Percentiles rank a stretch among this genome's conserved stretches.
phyloP scores from a whole-genome alignment of 23 tunicate species.

The Ascidia mentula region DNA sequence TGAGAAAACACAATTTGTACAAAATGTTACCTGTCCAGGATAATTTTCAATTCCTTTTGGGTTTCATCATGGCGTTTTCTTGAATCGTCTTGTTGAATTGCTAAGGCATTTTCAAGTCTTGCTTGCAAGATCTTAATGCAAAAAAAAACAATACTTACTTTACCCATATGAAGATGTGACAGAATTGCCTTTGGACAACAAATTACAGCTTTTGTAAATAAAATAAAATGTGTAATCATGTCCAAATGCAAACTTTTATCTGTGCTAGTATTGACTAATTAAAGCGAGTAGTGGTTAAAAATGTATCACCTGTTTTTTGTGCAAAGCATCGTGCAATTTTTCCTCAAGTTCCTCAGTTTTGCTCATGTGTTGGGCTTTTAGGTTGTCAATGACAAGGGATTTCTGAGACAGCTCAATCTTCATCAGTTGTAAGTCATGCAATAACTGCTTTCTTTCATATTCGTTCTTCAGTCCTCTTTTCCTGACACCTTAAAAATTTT shows the following conservation, averaged over 20 bases:
- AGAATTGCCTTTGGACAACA: too few relatives aligned
- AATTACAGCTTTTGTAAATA: too few relatives aligned
- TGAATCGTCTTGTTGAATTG: slow-evolving; percentile 72
- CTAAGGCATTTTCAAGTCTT: slow-evolving; percentile 70
- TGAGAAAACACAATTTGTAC: not conserved
- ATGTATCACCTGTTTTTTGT: slow-evolving; percentile 64
- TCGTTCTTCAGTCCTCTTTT: slow-evolving; percentile 32
- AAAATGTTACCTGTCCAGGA: slow-evolving; percentile 59
- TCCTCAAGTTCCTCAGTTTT: slow-evolving; percentile 87
- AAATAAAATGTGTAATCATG: too few relatives aligned
- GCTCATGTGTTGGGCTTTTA: slow-evolving; percentile 83
- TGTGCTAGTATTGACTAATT: not conserved
- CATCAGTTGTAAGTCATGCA: slow-evolving; percentile 78
- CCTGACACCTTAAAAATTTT: slow-evolving; percentile 13
- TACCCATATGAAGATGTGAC: too few relatives aligned
- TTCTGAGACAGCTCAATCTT: slow-evolving; percentile 87
- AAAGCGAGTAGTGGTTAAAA: not conserved
- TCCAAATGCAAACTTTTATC: too few relatives aligned
- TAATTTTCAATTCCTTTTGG: slow-evolving; percentile 80
- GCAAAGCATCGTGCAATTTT: slow-evolving; percentile 81
- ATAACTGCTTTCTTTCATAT: slow-evolving; percentile 72
- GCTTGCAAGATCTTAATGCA: slow-evolving; percentile 75
- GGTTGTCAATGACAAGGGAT: slow-evolving; percentile 73
- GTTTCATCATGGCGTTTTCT: slow-evolving; percentile 72
- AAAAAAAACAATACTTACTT: too few relatives aligned